A percentile compares a stretch with the other conserved stretches of the same genome.
phyloP scores from a whole-genome alignment of 2,888 invertebrate genomes.

The Standfussiana lucernea region DNA sequence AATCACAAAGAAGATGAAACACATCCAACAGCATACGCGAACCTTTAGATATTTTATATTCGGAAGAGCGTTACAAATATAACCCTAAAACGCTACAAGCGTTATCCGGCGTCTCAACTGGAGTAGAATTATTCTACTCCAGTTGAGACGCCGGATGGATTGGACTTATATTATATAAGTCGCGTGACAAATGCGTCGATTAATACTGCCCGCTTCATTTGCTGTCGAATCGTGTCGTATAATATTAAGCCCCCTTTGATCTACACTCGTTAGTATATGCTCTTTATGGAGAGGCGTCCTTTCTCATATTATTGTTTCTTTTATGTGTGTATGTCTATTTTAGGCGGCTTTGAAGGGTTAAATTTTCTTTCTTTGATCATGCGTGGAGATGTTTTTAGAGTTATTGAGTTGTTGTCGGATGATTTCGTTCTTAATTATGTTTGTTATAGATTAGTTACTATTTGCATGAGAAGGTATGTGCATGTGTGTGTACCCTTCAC shows the following conservation, averaged over 20 bases:
- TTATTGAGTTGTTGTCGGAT: not conserved
- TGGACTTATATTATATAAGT: too few relatives aligned
- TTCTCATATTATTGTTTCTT: conserved; percentile 40
- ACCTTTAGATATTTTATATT: conserved; percentile 37
- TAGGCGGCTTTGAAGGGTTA: conserved; percentile 35
- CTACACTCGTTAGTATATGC: conserved; percentile 63
- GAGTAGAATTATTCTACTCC: too few relatives aligned
- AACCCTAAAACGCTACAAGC: conserved; percentile 34
- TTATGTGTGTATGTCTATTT: conserved; percentile 56
- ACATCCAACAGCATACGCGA: conserved; percentile 36
- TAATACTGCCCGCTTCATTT: conserved; percentile 69
- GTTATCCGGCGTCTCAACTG: conserved; percentile 56
- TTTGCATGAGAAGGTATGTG: not conserved
- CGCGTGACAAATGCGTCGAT: conserved; percentile 67
- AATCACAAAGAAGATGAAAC: conserved; percentile 43
- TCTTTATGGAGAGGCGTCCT: conserved; percentile 47
- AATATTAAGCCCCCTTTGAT: conserved; percentile 68
- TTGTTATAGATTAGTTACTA: not conserved
- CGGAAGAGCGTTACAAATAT: conserved; percentile 33
- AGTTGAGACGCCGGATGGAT: too few relatives aligned
- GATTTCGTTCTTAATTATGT: not conserved
- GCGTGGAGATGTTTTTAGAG: conserved; percentile 28
- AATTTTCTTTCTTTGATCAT: conserved; percentile 50
- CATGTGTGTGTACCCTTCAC: too few relatives aligned
- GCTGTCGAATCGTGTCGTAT: conserved; percentile 72